phyloP scores from a whole-genome alignment of 2,888 invertebrate species.

The Chymomyza amoena region DNA sequence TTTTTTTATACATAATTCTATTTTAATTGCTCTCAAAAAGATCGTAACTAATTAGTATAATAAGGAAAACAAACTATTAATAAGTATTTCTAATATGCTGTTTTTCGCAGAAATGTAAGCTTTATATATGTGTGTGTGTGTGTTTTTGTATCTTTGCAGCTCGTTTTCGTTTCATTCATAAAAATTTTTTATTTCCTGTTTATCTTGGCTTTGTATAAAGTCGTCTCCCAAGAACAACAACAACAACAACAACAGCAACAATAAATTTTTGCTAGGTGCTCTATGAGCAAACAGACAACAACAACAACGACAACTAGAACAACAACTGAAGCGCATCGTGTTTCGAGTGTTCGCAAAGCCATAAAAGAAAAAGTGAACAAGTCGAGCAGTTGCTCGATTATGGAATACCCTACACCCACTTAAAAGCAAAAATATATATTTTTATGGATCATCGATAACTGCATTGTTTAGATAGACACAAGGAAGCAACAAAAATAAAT shows the following conservation, averaged over 20 bases:
- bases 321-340: slow-evolving; percentile 60
- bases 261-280: background rate
- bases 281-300: slow-evolving; percentile 18
- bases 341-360: slow-evolving; percentile 61
- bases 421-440: background rate
- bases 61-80: background rate
- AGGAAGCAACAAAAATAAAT: too few species aligned
- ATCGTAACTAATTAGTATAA: background rate
- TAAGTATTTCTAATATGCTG: too few species aligned
- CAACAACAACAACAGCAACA: background rate
- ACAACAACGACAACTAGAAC: slow-evolving; percentile 44
- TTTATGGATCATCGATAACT: too few species aligned
- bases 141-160: background rate
- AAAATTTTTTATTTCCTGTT: background rate
- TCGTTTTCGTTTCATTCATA: background rate
- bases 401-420: background rate
- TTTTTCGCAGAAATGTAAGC: too few species aligned
- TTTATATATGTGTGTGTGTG: too few species aligned
- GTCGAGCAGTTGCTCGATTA: too few species aligned
- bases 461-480: too few species aligned
- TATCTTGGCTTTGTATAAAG: background rate
- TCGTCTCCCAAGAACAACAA: background rate
- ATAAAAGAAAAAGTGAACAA: slow-evolving; percentile 12
- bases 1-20: background rate
- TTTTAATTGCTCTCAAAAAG: background rate